Evolutionary conservation across 2,888 invertebrate genomes (phyloP).

Genomic region (Caenorhabditis parvicauda): DNA sequence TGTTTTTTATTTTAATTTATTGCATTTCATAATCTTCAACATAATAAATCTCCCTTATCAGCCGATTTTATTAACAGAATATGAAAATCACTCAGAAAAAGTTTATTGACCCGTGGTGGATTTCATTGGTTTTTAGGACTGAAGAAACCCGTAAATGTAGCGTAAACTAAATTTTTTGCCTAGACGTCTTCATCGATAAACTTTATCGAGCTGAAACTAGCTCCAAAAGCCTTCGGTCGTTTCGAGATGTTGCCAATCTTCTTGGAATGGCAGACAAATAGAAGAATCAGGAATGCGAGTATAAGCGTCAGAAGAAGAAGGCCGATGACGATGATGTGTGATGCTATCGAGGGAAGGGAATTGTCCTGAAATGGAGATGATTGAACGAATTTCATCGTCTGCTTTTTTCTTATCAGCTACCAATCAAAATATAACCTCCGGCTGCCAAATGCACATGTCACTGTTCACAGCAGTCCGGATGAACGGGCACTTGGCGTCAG

Average conservation of each 20-base stretch:
- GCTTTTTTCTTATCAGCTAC: too few relatives aligned
- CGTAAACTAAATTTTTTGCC: conserved; percentile 3
- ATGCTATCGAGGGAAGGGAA: conserved; percentile 1
- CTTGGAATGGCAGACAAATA: conserved; percentile 22
- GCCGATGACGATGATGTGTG: conserved; percentile 24
- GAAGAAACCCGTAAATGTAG: not conserved
- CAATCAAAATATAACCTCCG: conserved; percentile 15
- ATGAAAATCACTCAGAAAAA: too few relatives aligned
- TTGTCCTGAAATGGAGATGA: too few relatives aligned
- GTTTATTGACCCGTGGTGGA: not conserved
- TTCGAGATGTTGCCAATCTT: conserved; percentile 24
- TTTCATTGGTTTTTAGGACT: not conserved
- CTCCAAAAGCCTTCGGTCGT: conserved; percentile 38
- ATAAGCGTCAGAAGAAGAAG: conserved; percentile 24
- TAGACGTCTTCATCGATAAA: conserved; percentile 47
- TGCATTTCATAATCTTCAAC: conserved; percentile 7
- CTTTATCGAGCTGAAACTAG: conserved; percentile 44
- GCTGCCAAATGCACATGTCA: conserved; percentile 41
- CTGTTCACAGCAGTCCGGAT: conserved; percentile 39
- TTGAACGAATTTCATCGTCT: too few relatives aligned
- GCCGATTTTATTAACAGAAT: too few relatives aligned
- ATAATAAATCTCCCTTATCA: too few relatives aligned
- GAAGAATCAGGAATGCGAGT: conserved; percentile 14
- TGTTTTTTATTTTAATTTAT: conserved; percentile 10
- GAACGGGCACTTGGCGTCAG: conserved; percentile 45